Percentiles rank a stretch among this genome's conserved stretches.
Evolutionary conservation across 2,797 vertebrate species (phyloP).

Genomic region (Buphagus erythrorhynchus): DNA sequence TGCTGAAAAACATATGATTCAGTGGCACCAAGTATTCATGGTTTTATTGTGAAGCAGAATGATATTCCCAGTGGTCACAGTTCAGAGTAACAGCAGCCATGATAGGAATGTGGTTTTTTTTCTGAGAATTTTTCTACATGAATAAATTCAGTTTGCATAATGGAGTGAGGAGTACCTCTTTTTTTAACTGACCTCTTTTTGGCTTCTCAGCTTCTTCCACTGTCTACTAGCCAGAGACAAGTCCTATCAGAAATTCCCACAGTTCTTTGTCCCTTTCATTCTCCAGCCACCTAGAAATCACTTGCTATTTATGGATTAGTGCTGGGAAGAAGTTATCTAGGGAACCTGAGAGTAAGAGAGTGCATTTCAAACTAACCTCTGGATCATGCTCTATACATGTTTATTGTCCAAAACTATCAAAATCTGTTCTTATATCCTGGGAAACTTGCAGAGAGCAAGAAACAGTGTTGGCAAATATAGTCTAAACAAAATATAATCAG

Average conservation of each 20-base stretch:
- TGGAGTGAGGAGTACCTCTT: constrained; percentile 36
- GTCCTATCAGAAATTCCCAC: constrained; percentile 28
- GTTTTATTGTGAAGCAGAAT: neutral
- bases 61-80: neutral
- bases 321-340: neutral
- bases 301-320: constrained; percentile 49
- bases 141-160: constrained; percentile 47
- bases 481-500: neutral
- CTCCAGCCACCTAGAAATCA: constrained; percentile 3
- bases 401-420: neutral
- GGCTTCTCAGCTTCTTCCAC: constrained; percentile 48
- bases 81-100: neutral
- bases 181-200: constrained; percentile 63
- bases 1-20: neutral
- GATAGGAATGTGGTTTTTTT: neutral
- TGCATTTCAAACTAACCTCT: neutral
- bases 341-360: neutral
- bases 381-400: neutral
- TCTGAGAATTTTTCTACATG: neutral
- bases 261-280: constrained; percentile 1
- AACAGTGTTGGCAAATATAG: neutral
- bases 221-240: constrained; percentile 46
- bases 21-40: neutral
- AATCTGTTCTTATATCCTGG: neutral
- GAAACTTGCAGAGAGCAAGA: neutral